Evolutionary conservation across 2,888 invertebrate genomes (phyloP).

Genomic region (Erannis defoliaria): DNA sequence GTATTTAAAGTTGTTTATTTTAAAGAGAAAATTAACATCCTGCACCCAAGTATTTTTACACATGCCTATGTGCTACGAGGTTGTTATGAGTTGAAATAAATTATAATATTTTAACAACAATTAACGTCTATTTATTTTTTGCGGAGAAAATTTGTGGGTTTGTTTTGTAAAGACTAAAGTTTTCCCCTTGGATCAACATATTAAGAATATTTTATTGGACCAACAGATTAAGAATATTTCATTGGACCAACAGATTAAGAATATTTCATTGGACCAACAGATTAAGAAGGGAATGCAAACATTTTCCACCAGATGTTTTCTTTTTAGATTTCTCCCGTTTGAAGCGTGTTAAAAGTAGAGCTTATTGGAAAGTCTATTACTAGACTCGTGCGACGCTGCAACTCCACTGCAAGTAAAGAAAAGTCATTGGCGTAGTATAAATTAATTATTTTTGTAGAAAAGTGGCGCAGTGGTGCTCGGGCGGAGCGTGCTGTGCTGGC

Average conservation of each 20-base stretch:
- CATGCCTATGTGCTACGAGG: no score
- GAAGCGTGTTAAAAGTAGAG: constrained; percentile 50
- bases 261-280: background rate
- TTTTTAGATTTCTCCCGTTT: constrained; percentile 47
- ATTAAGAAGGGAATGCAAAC: background rate
- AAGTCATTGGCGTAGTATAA: constrained; percentile 67
- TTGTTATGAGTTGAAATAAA: no score
- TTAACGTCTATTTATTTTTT: no score
- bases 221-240: no score
- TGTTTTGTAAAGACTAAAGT: no score
- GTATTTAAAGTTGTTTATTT: no score
- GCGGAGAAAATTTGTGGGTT: no score
- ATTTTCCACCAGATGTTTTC: constrained; percentile 15
- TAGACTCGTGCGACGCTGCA: constrained; percentile 42
- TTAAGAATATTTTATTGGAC: no score
- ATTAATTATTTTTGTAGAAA: constrained; percentile 74
- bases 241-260: background rate
- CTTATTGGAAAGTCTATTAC: constrained; percentile 51
- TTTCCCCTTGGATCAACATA: no score
- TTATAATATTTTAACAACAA: no score
- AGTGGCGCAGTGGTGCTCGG: constrained; percentile 73
- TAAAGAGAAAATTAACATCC: no score
- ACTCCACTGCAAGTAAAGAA: constrained; percentile 65
- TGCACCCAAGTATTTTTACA: no score
- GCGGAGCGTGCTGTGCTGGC: constrained; percentile 64